Percentiles rank a stretch among this genome's conserved stretches.
These are phyloP conservation scores for Palaemon carinicauda DNA, from an alignment of 1,140 invertebrate genomes.

Conservation along the genomic window DNA sequence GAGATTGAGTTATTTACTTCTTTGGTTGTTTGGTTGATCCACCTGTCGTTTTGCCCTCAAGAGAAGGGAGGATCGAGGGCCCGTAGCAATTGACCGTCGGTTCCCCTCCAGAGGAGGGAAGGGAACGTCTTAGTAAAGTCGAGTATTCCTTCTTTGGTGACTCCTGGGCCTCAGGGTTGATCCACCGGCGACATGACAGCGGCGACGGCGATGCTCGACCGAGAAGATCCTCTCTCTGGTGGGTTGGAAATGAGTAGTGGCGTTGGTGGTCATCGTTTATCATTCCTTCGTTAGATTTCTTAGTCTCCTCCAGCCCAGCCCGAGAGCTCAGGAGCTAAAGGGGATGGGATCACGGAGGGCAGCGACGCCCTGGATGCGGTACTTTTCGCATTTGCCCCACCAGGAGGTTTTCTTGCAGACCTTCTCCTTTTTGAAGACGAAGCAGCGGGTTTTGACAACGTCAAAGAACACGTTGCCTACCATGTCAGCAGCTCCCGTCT, in stretches of 20 bases:
- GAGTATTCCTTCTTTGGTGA: too few species aligned
- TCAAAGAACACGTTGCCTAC: constrained; percentile 95
- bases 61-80: too few species aligned
- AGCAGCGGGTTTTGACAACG: constrained; percentile 90
- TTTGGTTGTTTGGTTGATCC: not conserved
- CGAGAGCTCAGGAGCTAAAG: constrained; percentile 61
- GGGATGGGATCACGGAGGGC: constrained; percentile 77
- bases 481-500: constrained; percentile 83
- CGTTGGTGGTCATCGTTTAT: too few species aligned
- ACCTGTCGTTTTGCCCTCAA: not conserved
- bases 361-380: constrained; percentile 76
- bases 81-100: too few species aligned
- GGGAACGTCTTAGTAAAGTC: too few species aligned
- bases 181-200: too few species aligned
- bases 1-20: not conserved
- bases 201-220: too few species aligned
- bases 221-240: too few species aligned
- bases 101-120: too few species aligned
- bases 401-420: constrained; percentile 79
- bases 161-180: too few species aligned
- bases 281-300: not conserved
- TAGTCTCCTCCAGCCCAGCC: too few species aligned
- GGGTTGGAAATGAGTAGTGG: too few species aligned
- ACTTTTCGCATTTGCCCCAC: constrained; percentile 83
- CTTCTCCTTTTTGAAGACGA: constrained; percentile 80